Base-by-base conservation (phyloP, 1,140 invertebrate species). In the Xylocopa sonorina region DNA sequence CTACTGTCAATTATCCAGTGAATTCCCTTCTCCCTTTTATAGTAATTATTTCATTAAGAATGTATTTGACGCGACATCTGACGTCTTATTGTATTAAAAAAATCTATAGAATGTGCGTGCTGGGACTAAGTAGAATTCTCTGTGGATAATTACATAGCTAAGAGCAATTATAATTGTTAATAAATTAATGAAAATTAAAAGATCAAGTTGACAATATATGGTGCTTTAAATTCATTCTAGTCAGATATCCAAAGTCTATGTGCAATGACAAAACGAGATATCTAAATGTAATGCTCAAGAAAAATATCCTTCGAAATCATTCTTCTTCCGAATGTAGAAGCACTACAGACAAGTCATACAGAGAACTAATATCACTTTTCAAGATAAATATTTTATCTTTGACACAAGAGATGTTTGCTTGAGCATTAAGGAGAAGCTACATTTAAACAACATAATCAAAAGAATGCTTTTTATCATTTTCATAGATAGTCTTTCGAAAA, bases 121-220 rank as follows among this genome's bases (percentile, higher is more conserved):
- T 46, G n/a, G n/a, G n/a, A n/a, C n/a, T n/a, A n/a, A n/a, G n/a
- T n/a, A 10, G 27, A 32, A 67, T 67, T 67, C 64, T 67, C 64
- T 21, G n/a, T 67, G 4, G 64, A 34, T 67, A 67, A 67, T n/a
- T 9, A 32, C 14, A 32, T 24, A 32, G 12, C 10, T 16, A 14
- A 64, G 29, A 6, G 10, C 21, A 12, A 32, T 29, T 14, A 6
- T 2, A 34, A 34, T n/a, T n/a, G 0, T 1, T 3, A 68, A 68
- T 67, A 38, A 53, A 51, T 41, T 55, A 12, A 16, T n/a, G 7
- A n/a, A 51, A 34, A 68, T 38, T 21, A 21, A 21, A 21, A 66
- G 6, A 64, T 48, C 29, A 67, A 67, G 3, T 9, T 50, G 32
- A 0, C 12, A 21, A n/a, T 34, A 18, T 64, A 46, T 7, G 18